Base-by-base conservation (phyloP, 2,888 invertebrate species). In the Lamellibrachia columna region DNA sequence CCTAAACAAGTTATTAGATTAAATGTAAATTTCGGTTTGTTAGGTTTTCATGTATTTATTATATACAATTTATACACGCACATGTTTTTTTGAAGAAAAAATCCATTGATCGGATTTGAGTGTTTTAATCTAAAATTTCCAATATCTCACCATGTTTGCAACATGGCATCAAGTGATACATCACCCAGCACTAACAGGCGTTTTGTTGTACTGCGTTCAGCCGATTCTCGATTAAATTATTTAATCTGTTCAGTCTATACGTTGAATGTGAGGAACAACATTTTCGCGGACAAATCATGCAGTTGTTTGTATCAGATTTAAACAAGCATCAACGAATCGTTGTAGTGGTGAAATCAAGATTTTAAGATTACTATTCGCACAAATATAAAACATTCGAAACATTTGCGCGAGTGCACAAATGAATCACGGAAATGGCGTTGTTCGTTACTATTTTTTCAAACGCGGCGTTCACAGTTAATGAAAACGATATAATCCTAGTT, bases 1-100 rank as follows among this genome's bases (percentile, higher is more conserved):
- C n/a, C 75, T 75, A 22, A 55, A 28, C 28, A 55, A 9, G 55
- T 55, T 75, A 75, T 75, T 22, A 75, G 90, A 90, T 92, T 92
- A 8, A 52, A 91, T 90, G 9, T n/a, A 40, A 52, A 90, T 91
- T 92, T 92, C 90, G n/a, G 15, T 90, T 4, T 22, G 75, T 75
- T 6, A 75, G 15, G 2, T 6, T 22, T 75, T 11, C n/a, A 75
- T 22, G 75, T 2, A 75, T 75, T 75, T 75, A 11, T 15, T 58
- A 8, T 58, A 15, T 15, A 58, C 15, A 58, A 15, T 58, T 11
- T 58, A 11, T 58, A 58, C 58, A 58, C 3, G 11, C 75, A 75
- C 15, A 6, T 6, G 22, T 75, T n/a, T 75, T 75, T 15, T 75
- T 15, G 6, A 75, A 75, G 8, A 58, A 58, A 58, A 58, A 58